These are phyloP conservation scores for Prosapia bicincta DNA, from an alignment of 2,888 invertebrate species.

Conservation along the genomic window DNA sequence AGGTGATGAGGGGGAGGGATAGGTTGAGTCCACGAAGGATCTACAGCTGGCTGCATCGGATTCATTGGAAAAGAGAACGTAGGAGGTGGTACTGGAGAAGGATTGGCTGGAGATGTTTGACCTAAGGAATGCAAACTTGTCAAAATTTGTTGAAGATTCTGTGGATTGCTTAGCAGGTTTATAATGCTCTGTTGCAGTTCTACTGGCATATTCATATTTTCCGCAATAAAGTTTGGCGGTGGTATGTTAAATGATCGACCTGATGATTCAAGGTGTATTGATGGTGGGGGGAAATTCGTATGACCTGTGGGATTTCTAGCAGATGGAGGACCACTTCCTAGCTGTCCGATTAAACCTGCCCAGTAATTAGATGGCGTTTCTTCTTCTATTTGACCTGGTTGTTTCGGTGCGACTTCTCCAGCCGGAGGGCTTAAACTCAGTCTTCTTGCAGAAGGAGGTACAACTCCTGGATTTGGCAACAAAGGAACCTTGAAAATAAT, in stretches of 20 bases:
- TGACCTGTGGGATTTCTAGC: constrained; percentile 3
- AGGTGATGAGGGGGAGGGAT: constrained; percentile 7
- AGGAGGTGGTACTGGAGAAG: constrained; percentile 20
- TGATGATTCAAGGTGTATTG: constrained; percentile 15
- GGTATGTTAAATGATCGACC: constrained; percentile 21
- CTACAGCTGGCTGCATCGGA: constrained; percentile 21
- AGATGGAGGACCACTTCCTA: constrained; percentile 14
- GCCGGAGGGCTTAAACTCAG: constrained; percentile 38
- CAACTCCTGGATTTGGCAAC: constrained; percentile 42
- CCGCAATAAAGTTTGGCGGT: constrained; percentile 21
- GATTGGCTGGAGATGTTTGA: constrained; percentile 7
- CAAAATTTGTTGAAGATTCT: constrained; percentile 44
- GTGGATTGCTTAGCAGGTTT: constrained; percentile 44
- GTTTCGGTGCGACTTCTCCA: constrained; percentile 35
- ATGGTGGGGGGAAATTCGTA: constrained; percentile 14
- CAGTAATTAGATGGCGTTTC: constrained; percentile 23
- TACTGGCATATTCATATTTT: constrained; percentile 35
- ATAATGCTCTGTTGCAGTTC: constrained; percentile 44
- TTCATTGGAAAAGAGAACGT: constrained; percentile 24
- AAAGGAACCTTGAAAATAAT: constrained; percentile 40
- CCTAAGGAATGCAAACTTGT: constrained; percentile 35
- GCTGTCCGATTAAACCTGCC: constrained; percentile 19
- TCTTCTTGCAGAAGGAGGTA: constrained; percentile 25
- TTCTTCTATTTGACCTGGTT: constrained; percentile 29
- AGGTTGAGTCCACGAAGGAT: constrained; percentile 22